Base-by-base conservation (phyloP, 2,888 invertebrate genomes). In the Scaptomyza polygonia region DNA sequence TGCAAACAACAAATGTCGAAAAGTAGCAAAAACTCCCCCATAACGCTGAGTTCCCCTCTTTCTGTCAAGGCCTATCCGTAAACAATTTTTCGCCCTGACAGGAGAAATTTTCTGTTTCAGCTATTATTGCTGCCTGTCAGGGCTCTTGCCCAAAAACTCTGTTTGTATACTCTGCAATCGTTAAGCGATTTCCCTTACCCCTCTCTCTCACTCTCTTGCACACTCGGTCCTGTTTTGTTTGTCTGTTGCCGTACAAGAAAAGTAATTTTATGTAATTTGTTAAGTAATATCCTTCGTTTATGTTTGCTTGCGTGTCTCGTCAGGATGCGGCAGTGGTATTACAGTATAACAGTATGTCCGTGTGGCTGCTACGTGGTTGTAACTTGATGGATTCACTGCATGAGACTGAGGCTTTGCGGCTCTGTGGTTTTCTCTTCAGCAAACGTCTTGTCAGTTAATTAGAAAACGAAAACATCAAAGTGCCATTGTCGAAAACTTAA, bases 251-350 rank as follows among this genome's bases (percentile, higher is more conserved):
- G 36, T 55, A 72, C 72, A 67, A 86, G 80, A 70, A 86, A 86
- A 84, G 88, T 84, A 88, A 83, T 86, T 84, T 88, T 84, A 86
- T 88, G 84, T 88, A 84, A 84, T 84, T 84, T 84, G 88, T 84
- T 84, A 84, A 88, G 88, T 86, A 88, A 84, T 80, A 88, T 74
- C 68, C 64, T 61, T 57, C 45, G 51, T 34, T 39, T 49, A 52
- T 77, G 72, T 79, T 72, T 84, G 76, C 68, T 67, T 70, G 69
- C 59, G 61, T 79, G 88, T 77, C 81, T 80, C 78, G 65, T 32
- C 88, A 70, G 84, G 80, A 86, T 86, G 68, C 70, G 83, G 56
- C 48, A 34, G 11, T 48, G 47, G 47, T 18, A 30, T 9, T 30
- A 47, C 47, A 30, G 12, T 32, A 30, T 8, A n/a, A 47, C 30